These are phyloP conservation scores for Acropternis orthonyx DNA, from an alignment of 2,797 vertebrate genomes.

Conservation along the genomic window DNA sequence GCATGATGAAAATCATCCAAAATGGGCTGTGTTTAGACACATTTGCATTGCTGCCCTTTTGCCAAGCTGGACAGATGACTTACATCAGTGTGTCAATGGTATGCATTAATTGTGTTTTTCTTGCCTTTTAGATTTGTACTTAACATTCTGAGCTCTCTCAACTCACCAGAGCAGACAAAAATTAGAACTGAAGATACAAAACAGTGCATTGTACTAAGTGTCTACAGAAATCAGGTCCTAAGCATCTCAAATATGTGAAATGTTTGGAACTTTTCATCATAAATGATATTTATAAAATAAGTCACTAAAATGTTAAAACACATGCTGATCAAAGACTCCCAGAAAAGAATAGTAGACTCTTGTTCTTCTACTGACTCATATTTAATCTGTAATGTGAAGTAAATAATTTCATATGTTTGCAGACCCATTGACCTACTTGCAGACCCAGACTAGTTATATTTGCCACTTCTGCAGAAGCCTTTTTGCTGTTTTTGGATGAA, in stretches of 20 bases:
- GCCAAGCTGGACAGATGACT: background rate
- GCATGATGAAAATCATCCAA: background rate
- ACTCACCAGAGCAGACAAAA: background rate
- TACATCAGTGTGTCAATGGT: background rate
- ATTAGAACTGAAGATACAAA: background rate
- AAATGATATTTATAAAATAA: constrained; percentile 39
- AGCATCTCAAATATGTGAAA: background rate
- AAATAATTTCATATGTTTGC: constrained; percentile 37
- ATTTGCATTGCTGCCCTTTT: background rate
- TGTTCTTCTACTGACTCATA: constrained; percentile 5
- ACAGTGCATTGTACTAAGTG: background rate
- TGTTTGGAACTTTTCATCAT: constrained; percentile 1
- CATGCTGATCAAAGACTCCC: background rate
- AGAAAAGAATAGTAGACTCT: background rate
- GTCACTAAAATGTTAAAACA: constrained; percentile 25
- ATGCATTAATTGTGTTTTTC: background rate
- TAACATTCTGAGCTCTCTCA: background rate
- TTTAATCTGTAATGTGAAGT: background rate
- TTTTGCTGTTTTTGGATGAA: background rate
- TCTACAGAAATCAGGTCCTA: background rate
- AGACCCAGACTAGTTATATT: background rate
- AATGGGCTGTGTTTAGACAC: background rate
- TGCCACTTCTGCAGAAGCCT: background rate
- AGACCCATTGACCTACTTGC: background rate
- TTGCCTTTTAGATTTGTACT: background rate